Evolutionary conservation across 2,113 vertebrate genomes (phyloP).

Genomic region (Prionailurus bengalensis): DNA sequence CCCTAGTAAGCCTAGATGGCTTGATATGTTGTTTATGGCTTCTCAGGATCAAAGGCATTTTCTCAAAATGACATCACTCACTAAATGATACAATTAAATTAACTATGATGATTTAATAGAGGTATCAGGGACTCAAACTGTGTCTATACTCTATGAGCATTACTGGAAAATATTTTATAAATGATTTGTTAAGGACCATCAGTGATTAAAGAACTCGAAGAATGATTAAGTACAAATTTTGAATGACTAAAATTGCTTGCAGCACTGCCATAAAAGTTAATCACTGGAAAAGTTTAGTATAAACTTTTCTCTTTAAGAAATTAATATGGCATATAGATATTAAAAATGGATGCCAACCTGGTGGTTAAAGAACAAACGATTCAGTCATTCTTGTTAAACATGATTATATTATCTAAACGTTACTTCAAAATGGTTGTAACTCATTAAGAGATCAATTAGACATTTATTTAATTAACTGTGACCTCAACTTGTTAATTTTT

Average conservation of each 20-base stretch:
- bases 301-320: neutral
- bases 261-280: neutral
- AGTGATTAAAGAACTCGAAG: neutral
- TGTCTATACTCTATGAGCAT: neutral
- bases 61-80: neutral
- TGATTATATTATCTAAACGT: neutral
- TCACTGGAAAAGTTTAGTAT: neutral
- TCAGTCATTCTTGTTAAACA: neutral
- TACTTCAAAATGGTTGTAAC: neutral
- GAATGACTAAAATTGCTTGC: neutral
- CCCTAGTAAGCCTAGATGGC: fast-evolving
- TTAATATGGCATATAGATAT: neutral
- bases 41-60: neutral
- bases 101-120: neutral
- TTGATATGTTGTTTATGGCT: neutral
- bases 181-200: neutral
- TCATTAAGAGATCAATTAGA: neutral
- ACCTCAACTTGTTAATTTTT: neutral
- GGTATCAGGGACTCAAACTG: neutral
- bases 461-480: neutral
- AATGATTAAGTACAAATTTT: neutral
- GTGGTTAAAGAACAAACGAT: neutral
- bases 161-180: neutral
- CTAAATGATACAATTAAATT: neutral
- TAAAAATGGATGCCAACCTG: neutral